Evolutionary conservation across 2,888 invertebrate genomes (phyloP), one percentile per base, ranked within the genome.

Genomic region (Euspilapteryx auroguttella): DNA sequence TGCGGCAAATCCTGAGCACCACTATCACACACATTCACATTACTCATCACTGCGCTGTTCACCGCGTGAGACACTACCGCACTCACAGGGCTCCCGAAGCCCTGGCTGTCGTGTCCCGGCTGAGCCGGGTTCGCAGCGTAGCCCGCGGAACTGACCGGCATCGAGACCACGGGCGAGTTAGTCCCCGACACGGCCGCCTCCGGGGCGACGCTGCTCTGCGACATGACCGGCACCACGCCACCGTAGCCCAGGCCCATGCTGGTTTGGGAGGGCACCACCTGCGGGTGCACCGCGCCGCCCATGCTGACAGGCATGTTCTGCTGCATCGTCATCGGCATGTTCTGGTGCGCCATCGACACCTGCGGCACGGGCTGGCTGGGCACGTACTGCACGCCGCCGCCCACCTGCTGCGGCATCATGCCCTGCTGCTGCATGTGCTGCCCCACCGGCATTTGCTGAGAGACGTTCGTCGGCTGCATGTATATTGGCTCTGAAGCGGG

Each of bases 301-400:
- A 76, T 71, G 21, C 62, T 59, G 4, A 71, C 65, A 3, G 71
- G 68, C 62, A 75, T 69, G 32, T 35, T 59, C 31, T 73, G 66
- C 42, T 75, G 76, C 69, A 76, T 76, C 4, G 76, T 62, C 73
- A 77, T 73, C 30, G 73, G 64, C 53, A 76, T 76, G 58, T 65
- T 76, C 51, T 73, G 75, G 44, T 73, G 75, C n/a, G 53, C 49
- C 64, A 71, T 63, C 2, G 65, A 45, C 31, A 66, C 64, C 34
- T 71, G 71, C 21, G 58, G 48, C 37, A 69, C 68, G 0, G 62
- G 37, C 35, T 71, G 73, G 34, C 55, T 64, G 28, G 57, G 42
- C 37, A 76, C 73, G 34, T 73, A 76, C 52, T 66, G 71, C n/a
- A 57, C 61, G 34, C 71, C 71, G n/a, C 57, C 55, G 24, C 65